phyloP scores from a whole-genome alignment of 2,888 invertebrate species.

The Julus scandinavius region DNA sequence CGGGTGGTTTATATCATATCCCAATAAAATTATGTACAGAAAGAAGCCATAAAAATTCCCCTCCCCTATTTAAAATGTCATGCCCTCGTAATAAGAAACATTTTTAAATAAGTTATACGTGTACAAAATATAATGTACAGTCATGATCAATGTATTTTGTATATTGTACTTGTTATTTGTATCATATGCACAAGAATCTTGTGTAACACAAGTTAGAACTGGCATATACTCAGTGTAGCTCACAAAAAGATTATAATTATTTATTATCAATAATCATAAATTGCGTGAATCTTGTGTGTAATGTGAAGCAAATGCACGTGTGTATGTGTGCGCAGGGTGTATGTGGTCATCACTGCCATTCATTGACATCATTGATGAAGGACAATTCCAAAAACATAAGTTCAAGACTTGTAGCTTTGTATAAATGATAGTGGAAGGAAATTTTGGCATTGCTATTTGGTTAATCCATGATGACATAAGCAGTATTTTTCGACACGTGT shows the following conservation, averaged over 20 bases:
- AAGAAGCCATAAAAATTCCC: not conserved
- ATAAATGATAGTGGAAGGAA: conserved; percentile 25
- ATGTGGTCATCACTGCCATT: conserved; percentile 22
- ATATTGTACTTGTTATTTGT: conserved; percentile 29
- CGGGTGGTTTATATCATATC: not conserved
- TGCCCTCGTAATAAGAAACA: conserved; percentile 45
- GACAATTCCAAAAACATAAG: conserved; percentile 17
- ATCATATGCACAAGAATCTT: conserved; percentile 29
- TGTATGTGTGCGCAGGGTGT: not conserved
- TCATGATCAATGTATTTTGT: conserved; percentile 40
- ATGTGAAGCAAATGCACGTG: conserved; percentile 3
- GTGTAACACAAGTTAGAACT: not conserved
- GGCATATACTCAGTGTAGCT: conserved; percentile 42
- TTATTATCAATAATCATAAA: conserved; percentile 48
- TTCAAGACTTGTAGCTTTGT: not conserved
- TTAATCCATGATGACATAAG: conserved; percentile 9
- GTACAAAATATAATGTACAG: conserved; percentile 50
- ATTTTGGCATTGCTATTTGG: not conserved
- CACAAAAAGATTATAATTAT: conserved; percentile 49
- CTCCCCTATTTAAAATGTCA: conserved; percentile 21
- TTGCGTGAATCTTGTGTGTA: conserved; percentile 28
- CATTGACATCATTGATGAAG: conserved; percentile 12
- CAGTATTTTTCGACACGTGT: conserved; percentile 20
- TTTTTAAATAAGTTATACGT: conserved; percentile 52
- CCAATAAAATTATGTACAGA: conserved; percentile 48